Base-by-base conservation (phyloP, 1,140 invertebrate genomes). In the Bombyx mandarina region DNA sequence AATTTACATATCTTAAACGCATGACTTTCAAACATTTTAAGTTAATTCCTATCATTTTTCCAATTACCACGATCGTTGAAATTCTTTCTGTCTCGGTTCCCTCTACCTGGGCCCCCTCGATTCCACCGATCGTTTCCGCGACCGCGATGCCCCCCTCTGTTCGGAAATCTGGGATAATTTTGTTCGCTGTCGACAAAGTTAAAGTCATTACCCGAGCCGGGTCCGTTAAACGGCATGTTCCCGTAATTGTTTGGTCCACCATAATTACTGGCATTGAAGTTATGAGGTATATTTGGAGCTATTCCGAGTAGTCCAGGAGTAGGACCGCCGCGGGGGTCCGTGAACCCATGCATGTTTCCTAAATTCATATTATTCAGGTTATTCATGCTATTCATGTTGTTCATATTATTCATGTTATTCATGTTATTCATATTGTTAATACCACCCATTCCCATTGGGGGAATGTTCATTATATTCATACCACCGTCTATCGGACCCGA, bases 51-150 rank as follows among this genome's bases (percentile, higher is more conserved):
- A 67, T 88, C 84, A 64, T 79, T 82, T 69, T 88, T 88, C 84
- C 87, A 88, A 71, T 75, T 77, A 49, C 84, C 75, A 51, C 84
- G 71, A 55, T 87, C 84, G 58, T 79, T 83, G 60, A 78, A 86
- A 63, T 85, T 78, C 69, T 84, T 87, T 55, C 88, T 69, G 72
- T 90, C 89, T 60, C 89, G 81, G 45, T 88, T 85, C 59, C 89
- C 86, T 58, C 79, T 71, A 47, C 82, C 78, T 51, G 80, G 73
- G 57, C 82, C 69, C 18, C 84, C 83, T n/a, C 75, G 68, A 69
- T 83, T 86, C 83, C 86, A 87, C 10, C 86, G 64, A 55, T 88
- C 85, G 51, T 86, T 84, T 6, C 83, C 84, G 3, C 86, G 74
- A n/a, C 85, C 82, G 10, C 86, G 75, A 48, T 80, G 82, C 7